Base-by-base conservation (phyloP, 2,113 vertebrate species). In the Ginglymostoma cirratum region DNA sequence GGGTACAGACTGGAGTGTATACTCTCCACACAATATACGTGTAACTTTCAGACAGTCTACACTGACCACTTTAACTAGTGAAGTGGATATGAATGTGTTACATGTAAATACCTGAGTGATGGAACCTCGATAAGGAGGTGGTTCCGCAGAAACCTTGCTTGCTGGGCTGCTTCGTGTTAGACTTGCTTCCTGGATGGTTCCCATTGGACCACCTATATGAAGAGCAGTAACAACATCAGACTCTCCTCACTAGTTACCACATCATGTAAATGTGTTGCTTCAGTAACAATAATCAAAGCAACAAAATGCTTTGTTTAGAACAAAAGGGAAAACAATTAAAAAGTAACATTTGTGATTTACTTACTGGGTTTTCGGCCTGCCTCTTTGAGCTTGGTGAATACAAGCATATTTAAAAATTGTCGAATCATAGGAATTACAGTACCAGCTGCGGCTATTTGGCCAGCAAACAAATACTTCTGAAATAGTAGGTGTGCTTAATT, bases 71-170 rank as follows among this genome's bases (percentile, higher is more conserved):
- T 42, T 83, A 45, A 83, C 17, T 42, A 45, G 80, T 6, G 34
- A 12, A 34, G 72, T 30, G 19, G 5, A 61, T 34, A 90, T 1
- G 38, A 6, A 23, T 30, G 38, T 24, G 66, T 55, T 7, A 23
- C 69, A 72, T 6, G 21, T 70, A 93, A 89, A 96, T 98, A 99
- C 99, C 98, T 99, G 99, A 97, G 99, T 99, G 97, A 99, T 99
- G 27, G 99, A 99, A 96, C 98, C 98, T 96, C 98, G 97, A 96
- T 98, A 97, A 95, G 98, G 98, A 8, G 98, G 96, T 94, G 97
- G 97, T 87, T 99, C 99, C 80, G 98, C 97, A 3, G 98, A 97
- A 96, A 98, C 96, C 97, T 99, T 99, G 97, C 93, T 97, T 96
- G 97, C 97, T 96, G 98, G 97, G 95, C 98, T 98, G 95, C 98